Conservation (phyloP, 1,140 invertebrate species). For the Pinna nobilis region DNA sequence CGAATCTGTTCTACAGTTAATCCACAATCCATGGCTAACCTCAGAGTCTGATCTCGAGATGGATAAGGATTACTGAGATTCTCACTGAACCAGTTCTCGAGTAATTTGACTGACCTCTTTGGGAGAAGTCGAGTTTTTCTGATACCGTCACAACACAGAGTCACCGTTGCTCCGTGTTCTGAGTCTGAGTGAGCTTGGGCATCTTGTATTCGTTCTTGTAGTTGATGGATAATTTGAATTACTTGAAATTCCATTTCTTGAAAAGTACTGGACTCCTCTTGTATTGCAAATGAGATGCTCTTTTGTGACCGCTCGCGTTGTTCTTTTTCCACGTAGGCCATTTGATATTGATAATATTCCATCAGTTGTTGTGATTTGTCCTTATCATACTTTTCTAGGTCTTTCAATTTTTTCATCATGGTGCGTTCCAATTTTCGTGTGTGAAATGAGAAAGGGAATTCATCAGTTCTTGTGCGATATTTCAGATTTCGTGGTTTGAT, state of each 20-base stretch:
- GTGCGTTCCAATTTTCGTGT: constrained; percentile 38
- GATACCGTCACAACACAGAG: constrained; percentile 14
- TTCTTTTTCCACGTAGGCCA: constrained; percentile 28
- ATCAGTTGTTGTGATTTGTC: constrained; percentile 35
- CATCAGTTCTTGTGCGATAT: constrained; percentile 18
- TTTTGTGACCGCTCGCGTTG: constrained; percentile 12
- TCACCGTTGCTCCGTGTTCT: neutral
- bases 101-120: constrained; percentile 36
- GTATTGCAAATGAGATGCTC: neutral
- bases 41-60: constrained; percentile 33
- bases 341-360: constrained; percentile 43
- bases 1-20: constrained; percentile 43
- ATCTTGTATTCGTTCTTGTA: constrained; percentile 22
- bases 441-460: constrained; percentile 28
- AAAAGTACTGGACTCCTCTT: neutral
- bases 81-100: constrained; percentile 41
- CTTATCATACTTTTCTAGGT: constrained; percentile 26
- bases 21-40: constrained; percentile 38
- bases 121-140: constrained; percentile 42
- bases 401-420: constrained; percentile 41
- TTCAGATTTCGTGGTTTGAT: constrained; percentile 19
- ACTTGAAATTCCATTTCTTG: constrained; percentile 31
- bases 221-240: constrained; percentile 32
- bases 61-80: constrained; percentile 45
- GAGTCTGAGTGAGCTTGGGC: constrained; percentile 5